Evolutionary conservation across 2,797 vertebrate species (phyloP).

Genomic region (Eurystomus glaucurus): DNA sequence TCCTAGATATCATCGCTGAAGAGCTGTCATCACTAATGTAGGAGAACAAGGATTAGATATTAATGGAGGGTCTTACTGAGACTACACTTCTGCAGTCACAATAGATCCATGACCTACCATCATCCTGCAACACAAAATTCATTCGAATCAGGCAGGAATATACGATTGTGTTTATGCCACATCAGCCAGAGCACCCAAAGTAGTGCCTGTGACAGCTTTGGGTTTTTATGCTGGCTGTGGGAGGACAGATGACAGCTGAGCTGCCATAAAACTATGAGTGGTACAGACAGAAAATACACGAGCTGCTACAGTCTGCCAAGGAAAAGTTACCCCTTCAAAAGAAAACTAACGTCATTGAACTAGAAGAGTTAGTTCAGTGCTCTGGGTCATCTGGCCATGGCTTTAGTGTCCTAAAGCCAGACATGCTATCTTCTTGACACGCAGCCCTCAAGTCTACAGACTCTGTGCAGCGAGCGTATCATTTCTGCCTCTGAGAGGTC

Average conservation of each 20-base stretch:
- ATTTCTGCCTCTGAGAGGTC: background rate
- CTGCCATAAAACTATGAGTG: background rate
- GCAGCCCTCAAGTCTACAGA: background rate
- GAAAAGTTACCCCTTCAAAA: background rate
- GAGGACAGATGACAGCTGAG: constrained; percentile 16
- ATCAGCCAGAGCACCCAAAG: background rate
- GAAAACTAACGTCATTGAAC: background rate
- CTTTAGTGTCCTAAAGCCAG: background rate
- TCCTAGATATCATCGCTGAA: background rate
- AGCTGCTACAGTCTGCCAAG: background rate
- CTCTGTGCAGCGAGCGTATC: background rate
- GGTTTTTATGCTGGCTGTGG: background rate
- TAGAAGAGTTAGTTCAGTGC: background rate
- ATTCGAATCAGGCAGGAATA: background rate
- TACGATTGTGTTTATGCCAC: background rate
- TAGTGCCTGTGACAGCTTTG: background rate
- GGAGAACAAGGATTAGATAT: background rate
- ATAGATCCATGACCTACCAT: background rate
- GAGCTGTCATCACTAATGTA: background rate
- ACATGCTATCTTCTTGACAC: background rate
- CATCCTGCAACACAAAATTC: background rate
- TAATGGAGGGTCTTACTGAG: background rate
- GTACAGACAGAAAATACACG: background rate
- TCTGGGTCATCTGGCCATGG: background rate
- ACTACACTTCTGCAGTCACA: background rate